A percentile compares a stretch with the other conserved stretches of the same genome.
These are phyloP conservation scores for Bombus pyrosoma DNA, from an alignment of 1,140 invertebrate genomes.

Conservation along the genomic window DNA sequence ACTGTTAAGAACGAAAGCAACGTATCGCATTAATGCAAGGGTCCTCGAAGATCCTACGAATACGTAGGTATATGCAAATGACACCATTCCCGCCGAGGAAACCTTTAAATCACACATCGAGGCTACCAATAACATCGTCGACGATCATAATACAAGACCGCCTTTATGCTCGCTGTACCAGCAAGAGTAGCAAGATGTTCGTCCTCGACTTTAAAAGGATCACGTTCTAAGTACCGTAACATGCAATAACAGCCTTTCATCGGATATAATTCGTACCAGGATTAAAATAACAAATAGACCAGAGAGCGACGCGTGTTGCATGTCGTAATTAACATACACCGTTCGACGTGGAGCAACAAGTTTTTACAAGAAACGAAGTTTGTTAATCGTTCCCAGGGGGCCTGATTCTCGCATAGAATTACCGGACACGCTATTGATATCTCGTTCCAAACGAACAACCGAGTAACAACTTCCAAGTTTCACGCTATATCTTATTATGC, in stretches of 20 bases:
- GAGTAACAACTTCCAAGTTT: neutral
- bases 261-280: slow-evolving; percentile 31
- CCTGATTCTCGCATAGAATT: neutral
- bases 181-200: slow-evolving; percentile 35
- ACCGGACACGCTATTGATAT: neutral
- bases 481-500: neutral
- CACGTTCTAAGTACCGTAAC: slow-evolving; percentile 53
- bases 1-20: slow-evolving; percentile 66
- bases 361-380: slow-evolving; percentile 1
- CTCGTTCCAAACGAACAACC: neutral
- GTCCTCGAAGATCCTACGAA: slow-evolving; percentile 65
- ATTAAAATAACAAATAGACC: slow-evolving; percentile 54
- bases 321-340: slow-evolving; percentile 20
- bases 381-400: neutral
- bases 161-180: slow-evolving; percentile 40
- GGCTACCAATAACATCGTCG: slow-evolving; percentile 65
- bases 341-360: neutral
- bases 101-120: slow-evolving; percentile 68
- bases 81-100: slow-evolving; percentile 58
- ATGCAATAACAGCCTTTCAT: slow-evolving; percentile 49
- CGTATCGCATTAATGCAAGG: slow-evolving; percentile 70
- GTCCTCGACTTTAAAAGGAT: slow-evolving; percentile 46
- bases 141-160: slow-evolving; percentile 48
- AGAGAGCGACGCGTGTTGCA: slow-evolving; percentile 19
- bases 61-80: slow-evolving; percentile 70